These are phyloP conservation scores for Neodiprion lecontei DNA, from an alignment of 1,140 invertebrate species.

Conservation along the genomic window DNA sequence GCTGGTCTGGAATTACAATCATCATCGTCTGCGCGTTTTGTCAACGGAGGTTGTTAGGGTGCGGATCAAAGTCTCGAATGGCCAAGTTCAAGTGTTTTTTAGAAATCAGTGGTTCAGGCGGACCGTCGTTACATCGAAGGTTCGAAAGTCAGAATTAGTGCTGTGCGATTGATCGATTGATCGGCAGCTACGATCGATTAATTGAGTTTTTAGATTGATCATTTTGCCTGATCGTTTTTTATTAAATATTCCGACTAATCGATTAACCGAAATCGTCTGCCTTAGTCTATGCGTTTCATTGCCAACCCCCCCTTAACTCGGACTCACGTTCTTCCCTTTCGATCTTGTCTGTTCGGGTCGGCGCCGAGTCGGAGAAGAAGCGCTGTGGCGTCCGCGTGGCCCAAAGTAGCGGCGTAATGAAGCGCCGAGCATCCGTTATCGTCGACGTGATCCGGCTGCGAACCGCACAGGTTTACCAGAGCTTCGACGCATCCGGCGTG, in stretches of 20 bases:
- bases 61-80: neutral
- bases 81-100: neutral
- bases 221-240: neutral
- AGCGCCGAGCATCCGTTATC: conserved; percentile 93
- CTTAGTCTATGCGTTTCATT: too few species aligned
- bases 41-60: neutral
- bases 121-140: too few species aligned
- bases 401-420: conserved; percentile 95
- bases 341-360: conserved; percentile 90
- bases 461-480: conserved; percentile 86
- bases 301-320: too few species aligned
- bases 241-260: too few species aligned
- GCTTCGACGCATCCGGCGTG: conserved; percentile 92
- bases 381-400: conserved; percentile 93
- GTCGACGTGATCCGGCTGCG: conserved; percentile 82
- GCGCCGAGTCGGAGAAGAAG: conserved; percentile 87
- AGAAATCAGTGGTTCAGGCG: too few species aligned
- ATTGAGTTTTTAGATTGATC: too few species aligned
- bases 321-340: conserved; percentile 84
- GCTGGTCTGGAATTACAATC: conserved; percentile 64
- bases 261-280: too few species aligned
- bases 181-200: too few species aligned
- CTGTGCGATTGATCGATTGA: too few species aligned
- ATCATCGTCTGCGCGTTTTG: conserved; percentile 31
- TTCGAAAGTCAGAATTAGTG: too few species aligned